Evolutionary conservation across 2,888 invertebrate genomes (phyloP), one percentile per base, ranked within the genome.

Genomic region (Xylota segnis): DNA sequence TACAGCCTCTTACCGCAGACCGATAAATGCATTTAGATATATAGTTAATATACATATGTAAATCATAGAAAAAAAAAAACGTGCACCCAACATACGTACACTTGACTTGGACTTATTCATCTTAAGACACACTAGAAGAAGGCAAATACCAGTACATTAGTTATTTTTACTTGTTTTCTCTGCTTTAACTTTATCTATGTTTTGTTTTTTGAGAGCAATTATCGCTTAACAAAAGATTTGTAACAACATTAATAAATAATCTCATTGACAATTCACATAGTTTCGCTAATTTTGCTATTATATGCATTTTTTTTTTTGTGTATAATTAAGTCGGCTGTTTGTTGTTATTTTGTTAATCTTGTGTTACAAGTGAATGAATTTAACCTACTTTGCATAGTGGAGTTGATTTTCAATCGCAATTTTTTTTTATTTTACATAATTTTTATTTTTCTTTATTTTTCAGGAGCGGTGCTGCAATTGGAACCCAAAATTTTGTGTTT

Each of bases 51-150:
- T 7, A 75, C 34, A 63, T 27, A 78, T n/a, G n/a, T n/a, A n/a
- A n/a, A n/a, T n/a, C n/a, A 52, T 63, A 23, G 1, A 18, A 40
- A 18, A 63, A 29, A 63, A 29, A 43, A 76, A 59, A 40, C 29
- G 27, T 68, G 72, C 32, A 68, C 54, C 34, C n/a, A 40, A 43
- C 40, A 43, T 56, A 34, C 61, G 50, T 63, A 70, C 65, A 79
- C 59, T 78, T 58, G 59, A 82, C 59, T 59, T 82, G 76, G 82
- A 82, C 82, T 74, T 77, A 77, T 77, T 72, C 61, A 82, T 87
- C 68, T 87, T 88, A 88, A 88, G 88, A 88, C 88, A 88, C 88
- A 88, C 87, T 87, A 88, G 84, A 88, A 88, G 87, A 88, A 88
- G 88, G 88, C 88, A 88, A 87, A 88, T 83, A 84, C 84, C 88